Percentiles rank a stretch among this genome's conserved stretches.
phyloP scores from a whole-genome alignment of 1,140 invertebrate genomes.

The Drosophila lini region DNA sequence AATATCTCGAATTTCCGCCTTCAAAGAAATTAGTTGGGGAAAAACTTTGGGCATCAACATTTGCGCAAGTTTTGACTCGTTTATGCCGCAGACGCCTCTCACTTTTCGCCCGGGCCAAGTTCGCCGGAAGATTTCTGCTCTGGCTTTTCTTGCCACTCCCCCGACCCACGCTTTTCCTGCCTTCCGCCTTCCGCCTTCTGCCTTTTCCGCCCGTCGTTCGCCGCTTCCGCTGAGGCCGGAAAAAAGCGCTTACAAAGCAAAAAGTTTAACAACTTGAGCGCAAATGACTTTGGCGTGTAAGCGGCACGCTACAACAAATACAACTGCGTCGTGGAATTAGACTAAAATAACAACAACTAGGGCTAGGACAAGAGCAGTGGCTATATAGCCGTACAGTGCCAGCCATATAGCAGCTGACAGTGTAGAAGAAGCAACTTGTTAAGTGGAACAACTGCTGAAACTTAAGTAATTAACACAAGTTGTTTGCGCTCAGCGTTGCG shows the following conservation, averaged over 20 bases:
- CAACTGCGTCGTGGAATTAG: slow-evolving; percentile 53
- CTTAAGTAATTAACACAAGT: slow-evolving; percentile 80
- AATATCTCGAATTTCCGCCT: slow-evolving; percentile 29
- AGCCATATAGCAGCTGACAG: slow-evolving; percentile 13
- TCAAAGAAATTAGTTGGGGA: slow-evolving; percentile 66
- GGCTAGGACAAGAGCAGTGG: slow-evolving; percentile 10
- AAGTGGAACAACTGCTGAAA: slow-evolving; percentile 77
- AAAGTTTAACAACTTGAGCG: slow-evolving; percentile 76
- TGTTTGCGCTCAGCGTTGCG: slow-evolving; percentile 64
- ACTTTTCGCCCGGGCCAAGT: slow-evolving; percentile 16
- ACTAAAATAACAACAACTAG: slow-evolving; percentile 62
- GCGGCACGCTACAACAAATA: slow-evolving; percentile 72
- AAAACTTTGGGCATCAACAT: slow-evolving; percentile 72
- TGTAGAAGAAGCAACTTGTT: slow-evolving; percentile 61
- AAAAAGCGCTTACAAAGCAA: slow-evolving; percentile 77
- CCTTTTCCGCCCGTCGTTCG: slow-evolving; percentile 20
- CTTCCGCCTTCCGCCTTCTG: not conserved
- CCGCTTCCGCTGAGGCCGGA: slow-evolving; percentile 68
- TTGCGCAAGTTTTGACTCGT: slow-evolving; percentile 70
- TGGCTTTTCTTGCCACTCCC: slow-evolving; percentile 1
- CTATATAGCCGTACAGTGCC: not conserved
- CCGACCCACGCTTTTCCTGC: not conserved
- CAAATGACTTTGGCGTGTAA: slow-evolving; percentile 77
- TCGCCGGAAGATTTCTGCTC: slow-evolving; percentile 18
- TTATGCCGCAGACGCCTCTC: slow-evolving; percentile 49